A percentile compares a stretch with the other conserved stretches of the same genome.
Conservation (phyloP, 1,140 invertebrate species). For the Plodia interpunctella region DNA sequence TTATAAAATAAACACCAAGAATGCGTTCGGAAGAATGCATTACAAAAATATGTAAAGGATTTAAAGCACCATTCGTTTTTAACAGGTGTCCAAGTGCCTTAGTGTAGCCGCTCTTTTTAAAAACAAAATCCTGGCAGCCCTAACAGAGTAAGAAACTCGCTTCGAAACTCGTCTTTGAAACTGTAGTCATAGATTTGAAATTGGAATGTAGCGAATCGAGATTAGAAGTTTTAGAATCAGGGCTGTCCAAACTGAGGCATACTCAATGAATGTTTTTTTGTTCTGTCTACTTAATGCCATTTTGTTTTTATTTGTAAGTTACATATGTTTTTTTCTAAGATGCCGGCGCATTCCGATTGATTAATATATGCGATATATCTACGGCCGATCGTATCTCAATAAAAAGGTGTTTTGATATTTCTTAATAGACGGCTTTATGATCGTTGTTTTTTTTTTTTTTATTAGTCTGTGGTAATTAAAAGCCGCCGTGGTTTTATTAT, state of each 20-base stretch:
- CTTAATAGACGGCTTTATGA: constrained; percentile 55
- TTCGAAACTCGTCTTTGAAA: constrained; percentile 13
- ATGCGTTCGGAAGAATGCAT: constrained; percentile 45
- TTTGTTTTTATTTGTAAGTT: constrained; percentile 66
- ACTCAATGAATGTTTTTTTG: constrained; percentile 48
- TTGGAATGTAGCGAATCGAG: constrained; percentile 5
- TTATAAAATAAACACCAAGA: constrained; percentile 49
- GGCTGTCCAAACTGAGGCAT: constrained; percentile 27
- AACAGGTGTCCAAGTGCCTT: constrained; percentile 42
- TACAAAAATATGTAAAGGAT: constrained; percentile 57
- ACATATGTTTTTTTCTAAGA: constrained; percentile 55
- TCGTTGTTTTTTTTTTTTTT: constrained; percentile 31
- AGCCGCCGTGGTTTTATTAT: constrained; percentile 20
- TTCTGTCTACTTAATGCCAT: constrained; percentile 64
- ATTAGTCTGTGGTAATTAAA: constrained; percentile 30
- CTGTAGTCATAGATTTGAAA: constrained; percentile 13
- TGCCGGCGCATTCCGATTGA: constrained; percentile 59
- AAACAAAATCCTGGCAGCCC: constrained; percentile 4
- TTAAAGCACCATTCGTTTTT: constrained; percentile 32
- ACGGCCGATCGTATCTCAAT: constrained; percentile 54
- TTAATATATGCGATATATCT: constrained; percentile 43
- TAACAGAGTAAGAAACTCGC: background rate
- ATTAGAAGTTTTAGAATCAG: constrained; percentile 6
- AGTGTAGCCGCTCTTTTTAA: constrained; percentile 10
- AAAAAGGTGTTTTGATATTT: constrained; percentile 63